Evolutionary conservation across 2,797 vertebrate genomes (phyloP), one percentile per base, ranked within the genome.

Genomic region (Toxotes lorentzi): DNA sequence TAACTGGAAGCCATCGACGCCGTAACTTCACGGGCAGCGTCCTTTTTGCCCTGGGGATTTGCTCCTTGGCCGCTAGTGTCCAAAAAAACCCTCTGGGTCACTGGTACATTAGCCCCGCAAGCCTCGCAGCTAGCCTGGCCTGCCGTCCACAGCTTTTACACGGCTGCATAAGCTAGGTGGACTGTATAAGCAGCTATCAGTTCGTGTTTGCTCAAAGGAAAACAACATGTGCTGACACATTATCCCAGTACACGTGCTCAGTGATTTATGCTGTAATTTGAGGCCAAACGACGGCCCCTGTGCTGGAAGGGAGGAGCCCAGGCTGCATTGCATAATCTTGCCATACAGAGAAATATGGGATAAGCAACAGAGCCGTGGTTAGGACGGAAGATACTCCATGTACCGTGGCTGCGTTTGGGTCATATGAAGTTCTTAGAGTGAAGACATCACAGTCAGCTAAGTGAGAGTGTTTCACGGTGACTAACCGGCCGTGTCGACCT

Each of bases 201-300:
- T 13, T 17, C 0, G 43, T 76, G 83, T 81, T 82, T 62, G 59
- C 75, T 34, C 35, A 16, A 30, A 69, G 54, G 50, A 84, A 85
- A 89, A 89, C 85, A 90, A 89, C 82, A 80, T 89, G 86, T 84
- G 87, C 84, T 88, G 84, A 91, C 84, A 89, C 78, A 70, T 75
- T 67, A 82, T 57, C 72, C 79, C 64, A 35, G 70, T 60, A 40
- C 88, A 91, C 85, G 83, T 93, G 91, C 83, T 89, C 35, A 10
- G 45, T 78, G 86, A 76, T 84, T 88, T 35, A 87, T 89, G 78
- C 32, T 85, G 93, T 88, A 86, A 92, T 84, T 5, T 87, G 92
- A 94, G 14, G 48, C 88, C 41, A 45, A 57, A 54, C 43, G 32
- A 53, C 77, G 40, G 79, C 56, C 75, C 81, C 68, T 48, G 17